Percentiles rank a stretch among this genome's conserved stretches.
Evolutionary conservation across 2,797 vertebrate species (phyloP).

Genomic region (Podarcis lilfordi): DNA sequence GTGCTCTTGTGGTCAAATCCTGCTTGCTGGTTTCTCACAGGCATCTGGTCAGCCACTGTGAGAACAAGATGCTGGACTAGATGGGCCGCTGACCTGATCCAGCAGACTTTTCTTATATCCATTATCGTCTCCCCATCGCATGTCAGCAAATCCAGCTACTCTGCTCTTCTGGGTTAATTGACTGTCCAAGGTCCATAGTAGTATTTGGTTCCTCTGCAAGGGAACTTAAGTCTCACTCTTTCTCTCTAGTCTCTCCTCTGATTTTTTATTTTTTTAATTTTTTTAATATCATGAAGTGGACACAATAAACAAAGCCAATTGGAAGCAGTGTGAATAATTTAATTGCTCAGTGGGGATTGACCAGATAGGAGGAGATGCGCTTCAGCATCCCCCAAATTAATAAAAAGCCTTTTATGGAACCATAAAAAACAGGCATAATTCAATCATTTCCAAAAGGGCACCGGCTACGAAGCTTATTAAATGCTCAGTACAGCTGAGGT

Average conservation of each 20-base stretch:
- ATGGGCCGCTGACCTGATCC: no score
- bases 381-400: constrained; percentile 71
- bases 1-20: no score
- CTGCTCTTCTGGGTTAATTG: not conserved
- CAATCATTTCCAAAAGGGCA: constrained; percentile 74
- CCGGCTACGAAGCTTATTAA: constrained; percentile 71
- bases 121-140: not conserved
- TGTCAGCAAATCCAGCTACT: not conserved
- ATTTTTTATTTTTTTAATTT: not conserved
- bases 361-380: constrained; percentile 56
- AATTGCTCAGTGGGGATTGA: constrained; percentile 53
- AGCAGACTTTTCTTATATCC: no score
- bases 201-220: not conserved
- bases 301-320: constrained; percentile 64
- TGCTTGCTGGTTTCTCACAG: no score
- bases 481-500: constrained; percentile 59
- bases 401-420: constrained; percentile 77
- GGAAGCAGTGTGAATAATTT: constrained; percentile 72
- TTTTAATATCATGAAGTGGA: constrained; percentile 32
- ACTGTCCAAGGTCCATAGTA: no score
- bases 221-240: not conserved
- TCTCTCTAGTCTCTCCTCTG: not conserved
- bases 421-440: constrained; percentile 76
- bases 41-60: no score
- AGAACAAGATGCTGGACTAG: no score